phyloP scores from a whole-genome alignment of 2,113 vertebrate species.

The Carlito syrichta region DNA sequence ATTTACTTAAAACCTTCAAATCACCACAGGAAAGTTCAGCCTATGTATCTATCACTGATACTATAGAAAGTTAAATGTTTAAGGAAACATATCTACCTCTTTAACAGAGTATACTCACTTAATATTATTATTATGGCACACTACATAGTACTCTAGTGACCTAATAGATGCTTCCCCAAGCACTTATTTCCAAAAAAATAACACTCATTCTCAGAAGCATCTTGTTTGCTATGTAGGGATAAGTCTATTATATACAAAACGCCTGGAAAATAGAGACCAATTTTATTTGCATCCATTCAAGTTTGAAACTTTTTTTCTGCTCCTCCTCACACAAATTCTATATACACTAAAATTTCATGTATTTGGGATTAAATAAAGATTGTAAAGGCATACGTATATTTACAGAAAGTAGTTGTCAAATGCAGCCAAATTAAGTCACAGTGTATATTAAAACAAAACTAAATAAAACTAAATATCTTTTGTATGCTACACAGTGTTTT shows the following conservation, averaged over 20 bases:
- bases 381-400: neutral
- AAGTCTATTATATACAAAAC: conserved; percentile 11
- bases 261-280: neutral
- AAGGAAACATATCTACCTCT: neutral
- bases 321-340: neutral
- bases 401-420: neutral
- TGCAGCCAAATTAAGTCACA: neutral
- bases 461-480: neutral
- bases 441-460: neutral
- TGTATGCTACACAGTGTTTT: neutral
- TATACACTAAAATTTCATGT: neutral
- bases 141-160: neutral
- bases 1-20: neutral
- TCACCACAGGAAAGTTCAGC: neutral
- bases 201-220: neutral
- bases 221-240: too few relatives aligned
- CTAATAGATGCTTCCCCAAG: neutral
- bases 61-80: neutral
- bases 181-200: neutral
- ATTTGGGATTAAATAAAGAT: neutral
- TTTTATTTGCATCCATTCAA: neutral
- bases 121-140: neutral
- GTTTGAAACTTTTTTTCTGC: neutral
- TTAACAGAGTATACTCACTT: neutral
- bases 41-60: neutral